phyloP scores from a whole-genome alignment of 2,888 invertebrate species.

The Drosophila fulvimacula region DNA sequence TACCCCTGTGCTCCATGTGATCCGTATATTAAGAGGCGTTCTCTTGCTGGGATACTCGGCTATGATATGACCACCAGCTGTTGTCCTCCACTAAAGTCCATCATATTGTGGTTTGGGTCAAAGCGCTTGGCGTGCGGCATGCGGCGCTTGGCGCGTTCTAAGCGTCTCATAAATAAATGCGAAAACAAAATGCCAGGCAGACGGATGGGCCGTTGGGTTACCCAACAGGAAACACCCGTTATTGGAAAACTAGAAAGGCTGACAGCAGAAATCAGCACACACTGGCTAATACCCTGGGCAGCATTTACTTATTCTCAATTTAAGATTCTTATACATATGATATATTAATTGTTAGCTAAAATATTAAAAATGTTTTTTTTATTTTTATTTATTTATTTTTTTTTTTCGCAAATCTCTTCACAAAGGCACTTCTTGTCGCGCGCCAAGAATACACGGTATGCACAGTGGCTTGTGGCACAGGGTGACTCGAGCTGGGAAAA shows the following conservation, averaged over 20 bases:
- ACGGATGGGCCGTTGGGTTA: slow-evolving; percentile 32
- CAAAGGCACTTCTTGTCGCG: not conserved
- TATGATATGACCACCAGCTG: slow-evolving; percentile 57
- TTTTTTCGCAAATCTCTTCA: not conserved
- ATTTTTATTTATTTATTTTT: not conserved
- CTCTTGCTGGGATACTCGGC: slow-evolving; percentile 34
- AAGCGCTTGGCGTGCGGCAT: slow-evolving; percentile 50
- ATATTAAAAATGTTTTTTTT: too few species aligned
- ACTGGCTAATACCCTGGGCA: slow-evolving; percentile 28
- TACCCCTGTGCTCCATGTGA: slow-evolving; percentile 3
- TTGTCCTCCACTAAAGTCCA: slow-evolving; percentile 45
- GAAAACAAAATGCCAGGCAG: slow-evolving; percentile 69
- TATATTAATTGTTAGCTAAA: too few species aligned
- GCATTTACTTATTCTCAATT: not conserved
- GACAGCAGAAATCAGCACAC: not conserved
- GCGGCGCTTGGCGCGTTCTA: slow-evolving; percentile 71
- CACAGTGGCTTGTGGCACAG: slow-evolving; percentile 31
- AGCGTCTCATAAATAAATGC: slow-evolving; percentile 78
- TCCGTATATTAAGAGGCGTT: slow-evolving; percentile 19
- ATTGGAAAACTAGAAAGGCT: slow-evolving; percentile 22
- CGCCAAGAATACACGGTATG: slow-evolving; percentile 26
- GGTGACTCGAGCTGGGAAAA: slow-evolving; percentile 41
- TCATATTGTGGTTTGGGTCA: slow-evolving; percentile 55
- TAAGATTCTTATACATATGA: too few species aligned
- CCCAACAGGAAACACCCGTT: slow-evolving; percentile 29